Evolutionary conservation across 2,888 invertebrate species (phyloP).

Genomic region (Polyommatus iphigenia): DNA sequence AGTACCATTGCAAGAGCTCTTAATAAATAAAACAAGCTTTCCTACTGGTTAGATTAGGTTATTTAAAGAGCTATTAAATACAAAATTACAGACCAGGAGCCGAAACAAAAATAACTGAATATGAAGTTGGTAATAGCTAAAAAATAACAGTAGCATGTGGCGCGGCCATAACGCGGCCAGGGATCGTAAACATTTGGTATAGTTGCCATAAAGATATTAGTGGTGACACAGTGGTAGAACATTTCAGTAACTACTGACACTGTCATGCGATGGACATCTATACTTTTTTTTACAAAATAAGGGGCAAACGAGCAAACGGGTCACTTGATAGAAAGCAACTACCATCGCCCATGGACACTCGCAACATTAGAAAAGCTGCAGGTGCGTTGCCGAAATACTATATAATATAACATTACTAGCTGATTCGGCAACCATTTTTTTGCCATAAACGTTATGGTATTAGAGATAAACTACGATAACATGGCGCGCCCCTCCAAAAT

Average conservation of each 20-base stretch:
- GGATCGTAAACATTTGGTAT: constrained; percentile 59
- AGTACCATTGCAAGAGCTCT: not conserved
- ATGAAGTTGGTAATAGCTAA: constrained; percentile 33
- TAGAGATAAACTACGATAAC: no score
- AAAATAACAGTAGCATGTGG: constrained; percentile 49
- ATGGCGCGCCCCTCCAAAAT: no score
- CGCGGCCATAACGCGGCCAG: constrained; percentile 52
- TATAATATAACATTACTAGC: no score
- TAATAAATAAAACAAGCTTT: not conserved
- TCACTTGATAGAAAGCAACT: no score
- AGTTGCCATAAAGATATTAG: constrained; percentile 64
- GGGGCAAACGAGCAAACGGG: no score
- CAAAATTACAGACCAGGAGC: not conserved
- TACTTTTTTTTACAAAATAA: no score
- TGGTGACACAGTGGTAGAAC: constrained; percentile 38
- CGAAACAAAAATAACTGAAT: constrained; percentile 23
- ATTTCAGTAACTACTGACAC: not conserved
- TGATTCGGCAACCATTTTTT: no score
- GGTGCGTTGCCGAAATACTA: no score
- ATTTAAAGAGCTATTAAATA: not conserved
- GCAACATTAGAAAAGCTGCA: no score
- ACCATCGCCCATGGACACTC: no score
- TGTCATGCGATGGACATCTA: not conserved
- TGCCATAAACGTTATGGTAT: no score
- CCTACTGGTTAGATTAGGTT: not conserved